Evolutionary conservation across 2,113 vertebrate genomes (phyloP), one percentile per base, ranked within the genome.

Genomic region (Hydrolagus affinis): DNA sequence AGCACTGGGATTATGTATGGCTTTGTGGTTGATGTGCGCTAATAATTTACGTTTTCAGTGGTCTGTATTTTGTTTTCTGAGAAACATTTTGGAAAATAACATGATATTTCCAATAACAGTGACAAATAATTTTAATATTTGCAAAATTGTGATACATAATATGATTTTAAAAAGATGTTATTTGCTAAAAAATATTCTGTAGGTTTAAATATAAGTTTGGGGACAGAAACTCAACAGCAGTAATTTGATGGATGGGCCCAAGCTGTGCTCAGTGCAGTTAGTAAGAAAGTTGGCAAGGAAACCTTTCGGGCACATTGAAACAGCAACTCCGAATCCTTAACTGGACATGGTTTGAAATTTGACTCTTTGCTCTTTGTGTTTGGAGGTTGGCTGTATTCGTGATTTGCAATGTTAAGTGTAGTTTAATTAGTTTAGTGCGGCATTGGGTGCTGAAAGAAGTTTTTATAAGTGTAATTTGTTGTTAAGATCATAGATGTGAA

Each of bases 301-400:
- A 89, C 90, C 89, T 90, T 90, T 88, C 86, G 91, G 89, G 89
- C 91, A 89, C 88, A 89, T 90, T 89, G 90, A 90, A 92, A 90
- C 90, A 86, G 92, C 91, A 90, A 90, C 92, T 89, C 90, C 88
- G 91, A 89, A 92, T 92, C 90, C 91, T 92, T 90, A 91, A 93
- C 92, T 85, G 88, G 90, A 89, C 88, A 89, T 86, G 90, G 90
- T 91, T 90, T 92, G 92, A 93, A 95, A 91, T 92, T 92, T 89
- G 91, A 93, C 91, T 90, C 89, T 93, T 90, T 89, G 86, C 88
- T 90, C 90, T 91, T 88, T 89, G 87, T 89, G 91, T 74, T 74
- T 74, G 72, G 72, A 56, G 72, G 17, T 32, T 44, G 72, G 44
- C 44, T 56, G 14, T 56, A 3, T 74, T 74, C 32, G 8, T 19